Evolutionary conservation across 1,140 invertebrate species (phyloP).

Genomic region (Drosophila ananassae): DNA sequence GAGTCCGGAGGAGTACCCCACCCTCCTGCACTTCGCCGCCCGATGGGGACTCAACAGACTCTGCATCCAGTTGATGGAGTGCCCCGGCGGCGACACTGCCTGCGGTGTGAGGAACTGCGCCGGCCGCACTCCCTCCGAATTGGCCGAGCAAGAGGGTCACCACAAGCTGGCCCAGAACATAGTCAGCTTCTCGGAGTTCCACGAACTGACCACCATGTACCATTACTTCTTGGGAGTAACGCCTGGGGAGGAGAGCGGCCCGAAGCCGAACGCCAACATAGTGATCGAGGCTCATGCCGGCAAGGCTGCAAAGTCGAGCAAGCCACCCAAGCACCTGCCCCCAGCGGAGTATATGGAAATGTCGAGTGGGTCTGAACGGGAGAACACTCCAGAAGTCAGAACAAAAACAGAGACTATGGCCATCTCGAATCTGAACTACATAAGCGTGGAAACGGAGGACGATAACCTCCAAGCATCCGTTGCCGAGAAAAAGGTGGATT

Average conservation of each 20-base stretch:
- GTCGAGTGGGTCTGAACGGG: slow-evolving; percentile 80
- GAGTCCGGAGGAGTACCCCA: slow-evolving; percentile 92
- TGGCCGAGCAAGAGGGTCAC: slow-evolving; percentile 90
- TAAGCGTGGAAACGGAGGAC: slow-evolving; percentile 79
- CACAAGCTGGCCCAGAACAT: slow-evolving; percentile 89
- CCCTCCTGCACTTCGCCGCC: slow-evolving; percentile 94
- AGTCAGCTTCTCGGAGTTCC: slow-evolving; percentile 91
- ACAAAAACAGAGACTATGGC: slow-evolving; percentile 71
- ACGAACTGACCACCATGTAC: slow-evolving; percentile 93
- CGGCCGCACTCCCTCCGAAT: slow-evolving; percentile 91
- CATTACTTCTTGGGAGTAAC: slow-evolving; percentile 92
- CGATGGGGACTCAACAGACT: slow-evolving; percentile 93
- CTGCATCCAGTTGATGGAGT: slow-evolving; percentile 92
- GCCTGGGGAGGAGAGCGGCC: slow-evolving; percentile 33
- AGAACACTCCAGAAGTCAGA: slow-evolving; percentile 71
- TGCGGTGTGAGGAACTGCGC: slow-evolving; percentile 91
- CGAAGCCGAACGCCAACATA: slow-evolving; percentile 48
- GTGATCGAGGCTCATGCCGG: slow-evolving; percentile 67
- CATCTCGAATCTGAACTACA: slow-evolving; percentile 82
- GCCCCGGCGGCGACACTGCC: slow-evolving; percentile 91
- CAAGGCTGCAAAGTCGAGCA: slow-evolving; percentile 36
- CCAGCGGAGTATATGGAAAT: slow-evolving; percentile 83
- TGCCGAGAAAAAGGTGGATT: slow-evolving; percentile 72
- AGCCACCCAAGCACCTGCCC: slow-evolving; percentile 63
- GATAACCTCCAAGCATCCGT: slow-evolving; percentile 72